Base-by-base conservation (phyloP, 2,113 vertebrate species). In the Myotis davidii region DNA sequence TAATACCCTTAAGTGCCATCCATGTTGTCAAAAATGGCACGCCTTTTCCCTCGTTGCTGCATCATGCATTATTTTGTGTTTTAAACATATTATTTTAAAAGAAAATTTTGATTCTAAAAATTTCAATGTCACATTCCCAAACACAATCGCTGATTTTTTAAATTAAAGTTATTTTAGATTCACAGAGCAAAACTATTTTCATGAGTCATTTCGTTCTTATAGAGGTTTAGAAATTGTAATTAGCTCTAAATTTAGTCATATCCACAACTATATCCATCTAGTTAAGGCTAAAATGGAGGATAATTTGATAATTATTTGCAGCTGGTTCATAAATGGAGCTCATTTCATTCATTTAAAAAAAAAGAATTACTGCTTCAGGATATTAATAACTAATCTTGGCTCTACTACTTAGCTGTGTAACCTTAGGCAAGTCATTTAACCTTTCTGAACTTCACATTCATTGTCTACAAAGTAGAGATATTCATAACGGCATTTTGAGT, bases 251-350 rank as follows among this genome's bases (percentile, higher is more conserved):
- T 97, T 92, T 95, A 95, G 86, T 95, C 67, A 90, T 54, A 85
- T 91, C 13, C 6, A 16, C 89, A 73, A 61, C 77, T 92, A 72
- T 89, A 72, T 90, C 54, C 56, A 95, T 96, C 23, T 88, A 90
- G 32, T 92, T 88, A 94, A 95, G 39, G 88, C 94, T 95, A 91
- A 95, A 96, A 48, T 73, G 86, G 25, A 96, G 73, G 50, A 74
- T 85, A 95, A 94, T 96, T 96, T 91, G 79, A 74, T 97, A 92
- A 92, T 97, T 94, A 96, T 96, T 92, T 96, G 77, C 61, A 92
- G 77, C 93, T 97, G 90, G 74, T 94, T 96, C 70, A 96, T 91
- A 94, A 95, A 94, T 76, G 37, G 50, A 52, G 12, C n/a, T 96
- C 59, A 83, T 93, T 65, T 61, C 54, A 92, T 90, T 94, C 84